Evolutionary conservation across 2,113 vertebrate species (phyloP).

Genomic region (Labeo rohita): DNA sequence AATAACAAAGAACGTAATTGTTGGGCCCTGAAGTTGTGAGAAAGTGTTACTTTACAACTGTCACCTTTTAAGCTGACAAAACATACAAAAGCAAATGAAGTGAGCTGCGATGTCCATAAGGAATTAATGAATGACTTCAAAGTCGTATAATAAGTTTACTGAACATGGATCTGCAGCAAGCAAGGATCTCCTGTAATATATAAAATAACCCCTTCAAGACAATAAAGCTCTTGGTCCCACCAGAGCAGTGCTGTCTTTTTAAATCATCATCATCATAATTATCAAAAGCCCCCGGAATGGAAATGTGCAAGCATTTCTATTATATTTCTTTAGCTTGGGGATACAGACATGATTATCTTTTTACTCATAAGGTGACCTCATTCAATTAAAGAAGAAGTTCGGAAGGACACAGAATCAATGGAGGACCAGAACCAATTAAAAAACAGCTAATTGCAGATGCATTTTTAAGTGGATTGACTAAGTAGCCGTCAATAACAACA

Average conservation of each 20-base stretch:
- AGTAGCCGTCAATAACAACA: conserved; percentile 72
- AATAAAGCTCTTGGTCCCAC: conserved; percentile 19
- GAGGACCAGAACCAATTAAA: conserved; percentile 76
- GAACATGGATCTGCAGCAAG: conserved; percentile 65
- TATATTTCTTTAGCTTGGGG: conserved; percentile 56
- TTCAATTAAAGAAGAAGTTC: conserved; percentile 64
- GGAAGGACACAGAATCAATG: conserved; percentile 70
- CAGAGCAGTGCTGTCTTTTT: conserved; percentile 52
- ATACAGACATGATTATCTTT: conserved; percentile 60
- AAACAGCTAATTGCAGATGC: conserved; percentile 73
- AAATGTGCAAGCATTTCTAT: conserved; percentile 54
- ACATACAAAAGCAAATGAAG: conserved; percentile 12
- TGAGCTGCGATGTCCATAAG: conserved; percentile 57
- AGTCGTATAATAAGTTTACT: conserved; percentile 72
- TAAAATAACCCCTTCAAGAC: conserved; percentile 26
- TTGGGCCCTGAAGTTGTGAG: not conserved
- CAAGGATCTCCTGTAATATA: conserved; percentile 7
- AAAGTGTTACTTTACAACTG: conserved; percentile 18
- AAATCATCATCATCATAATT: conserved; percentile 59
- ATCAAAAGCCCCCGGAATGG: conserved; percentile 50
- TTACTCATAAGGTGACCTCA: conserved; percentile 69
- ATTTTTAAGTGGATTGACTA: conserved; percentile 75
- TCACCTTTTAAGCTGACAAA: not conserved
- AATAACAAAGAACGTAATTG: not conserved
- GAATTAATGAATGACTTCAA: conserved; percentile 73